Conservation (phyloP, 1,140 invertebrate species). For the Drosophila pallidifrons region DNA sequence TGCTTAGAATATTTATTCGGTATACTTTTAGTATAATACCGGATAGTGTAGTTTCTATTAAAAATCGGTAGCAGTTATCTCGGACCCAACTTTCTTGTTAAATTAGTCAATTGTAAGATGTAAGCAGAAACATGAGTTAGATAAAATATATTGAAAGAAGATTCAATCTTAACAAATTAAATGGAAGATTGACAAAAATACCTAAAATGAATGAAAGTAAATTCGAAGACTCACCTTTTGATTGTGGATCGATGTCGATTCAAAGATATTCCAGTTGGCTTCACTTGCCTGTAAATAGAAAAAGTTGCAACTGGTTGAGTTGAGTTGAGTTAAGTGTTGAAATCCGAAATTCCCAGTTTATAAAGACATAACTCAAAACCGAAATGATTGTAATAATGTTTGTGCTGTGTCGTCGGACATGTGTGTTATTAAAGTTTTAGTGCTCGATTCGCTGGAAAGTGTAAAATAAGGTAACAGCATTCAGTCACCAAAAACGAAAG, state of each 20-base stretch:
- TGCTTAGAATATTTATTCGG: too few species aligned
- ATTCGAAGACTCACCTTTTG: too few species aligned
- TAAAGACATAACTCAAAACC: conserved; percentile 61
- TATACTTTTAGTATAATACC: too few species aligned
- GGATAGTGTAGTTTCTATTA: too few species aligned
- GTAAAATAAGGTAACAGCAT: conserved; percentile 48
- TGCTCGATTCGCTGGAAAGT: conserved; percentile 67
- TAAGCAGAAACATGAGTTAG: too few species aligned
- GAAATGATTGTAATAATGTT: conserved; percentile 66
- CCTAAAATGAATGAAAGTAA: too few species aligned
- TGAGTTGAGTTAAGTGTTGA: neutral
- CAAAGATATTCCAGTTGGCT: neutral
- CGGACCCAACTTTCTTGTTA: too few species aligned
- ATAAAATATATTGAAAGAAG: too few species aligned
- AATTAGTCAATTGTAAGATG: too few species aligned
- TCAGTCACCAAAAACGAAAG: conserved; percentile 42
- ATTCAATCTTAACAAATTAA: too few species aligned
- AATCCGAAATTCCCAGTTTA: conserved; percentile 20
- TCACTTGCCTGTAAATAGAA: neutral
- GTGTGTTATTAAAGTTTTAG: conserved; percentile 45
- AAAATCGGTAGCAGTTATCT: too few species aligned
- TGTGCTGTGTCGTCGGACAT: conserved; percentile 30
- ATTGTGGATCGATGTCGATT: neutral
- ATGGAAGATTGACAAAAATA: too few species aligned
- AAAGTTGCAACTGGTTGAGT: neutral